phyloP scores from a whole-genome alignment of 2,113 vertebrate species.

The Phodopus roborovskii region DNA sequence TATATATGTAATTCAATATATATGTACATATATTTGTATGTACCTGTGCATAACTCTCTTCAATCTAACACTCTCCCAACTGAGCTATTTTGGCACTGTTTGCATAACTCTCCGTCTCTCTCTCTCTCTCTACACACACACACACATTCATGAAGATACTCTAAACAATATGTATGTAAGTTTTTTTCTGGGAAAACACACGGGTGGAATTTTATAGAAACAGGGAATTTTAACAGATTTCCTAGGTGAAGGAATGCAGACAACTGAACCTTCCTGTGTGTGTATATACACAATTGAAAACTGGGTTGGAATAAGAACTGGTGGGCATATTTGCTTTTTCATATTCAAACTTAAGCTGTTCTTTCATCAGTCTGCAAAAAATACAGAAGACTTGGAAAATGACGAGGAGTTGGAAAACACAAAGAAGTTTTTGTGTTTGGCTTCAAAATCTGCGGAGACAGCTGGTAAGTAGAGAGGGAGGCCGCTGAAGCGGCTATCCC shows the following conservation, averaged over 20 bases:
- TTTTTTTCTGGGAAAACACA: neutral
- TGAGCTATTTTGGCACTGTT: too few species aligned
- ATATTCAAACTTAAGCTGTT: conserved; percentile 61
- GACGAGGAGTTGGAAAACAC: conserved; percentile 91
- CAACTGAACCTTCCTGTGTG: neutral
- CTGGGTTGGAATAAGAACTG: neutral
- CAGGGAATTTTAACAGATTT: conserved; percentile 32
- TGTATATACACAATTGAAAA: neutral
- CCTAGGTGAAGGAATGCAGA: conserved; percentile 26
- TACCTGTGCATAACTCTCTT: too few species aligned
- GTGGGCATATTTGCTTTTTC: neutral
- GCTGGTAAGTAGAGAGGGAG: conserved; percentile 81
- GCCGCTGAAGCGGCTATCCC: neutral
- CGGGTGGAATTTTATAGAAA: conserved; percentile 33
- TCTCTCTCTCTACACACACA: too few species aligned
- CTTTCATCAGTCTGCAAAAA: conserved; percentile 80
- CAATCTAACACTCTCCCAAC: too few species aligned
- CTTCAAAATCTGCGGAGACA: conserved; percentile 70
- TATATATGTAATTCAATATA: neutral
- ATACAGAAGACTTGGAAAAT: conserved; percentile 79
- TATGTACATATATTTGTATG: neutral
- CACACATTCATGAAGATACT: neutral
- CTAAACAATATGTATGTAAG: neutral
- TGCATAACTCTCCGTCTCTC: too few species aligned
- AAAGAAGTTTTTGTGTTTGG: conserved; percentile 88